Percentiles rank a stretch among this genome's conserved stretches.
These are phyloP conservation scores for Tetrax tetrax DNA, from an alignment of 2,113 vertebrate genomes.

Conservation along the genomic window DNA sequence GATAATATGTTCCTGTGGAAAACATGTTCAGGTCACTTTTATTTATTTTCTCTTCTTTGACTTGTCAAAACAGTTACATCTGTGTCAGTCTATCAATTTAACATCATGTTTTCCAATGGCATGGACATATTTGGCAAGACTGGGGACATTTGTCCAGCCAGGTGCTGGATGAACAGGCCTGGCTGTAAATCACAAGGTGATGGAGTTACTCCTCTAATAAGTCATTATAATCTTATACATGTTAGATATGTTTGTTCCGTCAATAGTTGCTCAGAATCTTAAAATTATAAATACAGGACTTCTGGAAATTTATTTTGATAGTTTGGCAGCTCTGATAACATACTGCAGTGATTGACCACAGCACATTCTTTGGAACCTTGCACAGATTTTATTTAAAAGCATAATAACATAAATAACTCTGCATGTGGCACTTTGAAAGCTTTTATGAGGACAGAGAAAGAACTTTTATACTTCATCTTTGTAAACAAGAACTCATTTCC, in stretches of 20 bases:
- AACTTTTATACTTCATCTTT: not conserved
- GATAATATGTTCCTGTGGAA: not conserved
- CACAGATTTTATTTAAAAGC: not conserved
- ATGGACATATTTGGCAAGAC: not conserved
- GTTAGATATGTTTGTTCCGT: not conserved
- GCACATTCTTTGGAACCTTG: not conserved
- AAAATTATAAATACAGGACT: not conserved
- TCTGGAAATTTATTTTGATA: not conserved
- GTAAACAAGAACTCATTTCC: not conserved
- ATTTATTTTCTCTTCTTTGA: not conserved
- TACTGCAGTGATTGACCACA: not conserved
- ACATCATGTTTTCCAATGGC: not conserved
- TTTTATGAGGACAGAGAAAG: not conserved
- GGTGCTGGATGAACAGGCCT: not conserved
- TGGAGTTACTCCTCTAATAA: not conserved
- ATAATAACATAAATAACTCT: not conserved
- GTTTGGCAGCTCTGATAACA: not conserved
- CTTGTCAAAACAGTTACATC: not conserved
- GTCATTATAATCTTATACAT: not conserved
- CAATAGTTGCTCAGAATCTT: not conserved
- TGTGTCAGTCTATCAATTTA: not conserved
- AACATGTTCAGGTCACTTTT: not conserved
- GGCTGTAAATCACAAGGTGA: not conserved
- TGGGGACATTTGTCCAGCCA: not conserved
- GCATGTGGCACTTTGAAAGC: not conserved